Evolutionary conservation across 92 coral and sea anemone species (phyloP).

Genomic region (Palythoa heliodiscus): DNA sequence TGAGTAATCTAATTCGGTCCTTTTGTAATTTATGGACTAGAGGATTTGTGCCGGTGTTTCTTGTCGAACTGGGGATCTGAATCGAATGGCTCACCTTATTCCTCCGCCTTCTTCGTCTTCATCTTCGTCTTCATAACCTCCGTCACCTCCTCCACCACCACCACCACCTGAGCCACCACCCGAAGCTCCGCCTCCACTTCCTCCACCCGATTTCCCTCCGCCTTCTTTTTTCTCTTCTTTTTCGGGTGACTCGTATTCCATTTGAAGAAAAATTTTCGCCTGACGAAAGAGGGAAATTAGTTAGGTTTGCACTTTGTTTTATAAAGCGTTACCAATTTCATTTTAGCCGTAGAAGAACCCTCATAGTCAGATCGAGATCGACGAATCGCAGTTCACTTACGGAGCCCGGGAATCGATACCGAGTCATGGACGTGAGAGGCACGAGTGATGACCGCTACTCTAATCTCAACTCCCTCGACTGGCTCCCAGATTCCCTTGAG

Average conservation of each 20-base stretch:
- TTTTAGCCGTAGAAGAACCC: too few species aligned
- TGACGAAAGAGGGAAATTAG: neutral
- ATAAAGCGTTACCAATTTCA: too few species aligned
- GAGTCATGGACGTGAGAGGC: too few species aligned
- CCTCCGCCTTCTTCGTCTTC: conserved; percentile 39
- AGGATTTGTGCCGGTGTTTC: neutral
- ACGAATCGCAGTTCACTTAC: too few species aligned
- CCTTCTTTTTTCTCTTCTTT: conserved; percentile 28
- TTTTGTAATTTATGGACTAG: too few species aligned
- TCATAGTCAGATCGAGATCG: too few species aligned
- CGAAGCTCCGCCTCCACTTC: conserved; percentile 16
- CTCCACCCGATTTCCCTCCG: conserved; percentile 22
- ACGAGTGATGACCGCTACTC: too few species aligned
- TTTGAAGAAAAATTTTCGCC: conserved; percentile 42
- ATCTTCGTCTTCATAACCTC: neutral
- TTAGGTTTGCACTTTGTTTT: too few species aligned
- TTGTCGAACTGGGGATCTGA: neutral
- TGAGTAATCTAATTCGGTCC: too few species aligned
- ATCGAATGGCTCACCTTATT: neutral
- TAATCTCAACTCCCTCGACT: too few species aligned
- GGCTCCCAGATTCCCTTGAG: too few species aligned
- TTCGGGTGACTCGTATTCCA: conserved; percentile 42
- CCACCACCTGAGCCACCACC: conserved; percentile 4
- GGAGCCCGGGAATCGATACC: too few species aligned
- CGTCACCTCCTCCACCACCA: conserved; percentile 2